Evolutionary conservation across 2,888 invertebrate genomes (phyloP).

Genomic region (Philopedon plagiatum): DNA sequence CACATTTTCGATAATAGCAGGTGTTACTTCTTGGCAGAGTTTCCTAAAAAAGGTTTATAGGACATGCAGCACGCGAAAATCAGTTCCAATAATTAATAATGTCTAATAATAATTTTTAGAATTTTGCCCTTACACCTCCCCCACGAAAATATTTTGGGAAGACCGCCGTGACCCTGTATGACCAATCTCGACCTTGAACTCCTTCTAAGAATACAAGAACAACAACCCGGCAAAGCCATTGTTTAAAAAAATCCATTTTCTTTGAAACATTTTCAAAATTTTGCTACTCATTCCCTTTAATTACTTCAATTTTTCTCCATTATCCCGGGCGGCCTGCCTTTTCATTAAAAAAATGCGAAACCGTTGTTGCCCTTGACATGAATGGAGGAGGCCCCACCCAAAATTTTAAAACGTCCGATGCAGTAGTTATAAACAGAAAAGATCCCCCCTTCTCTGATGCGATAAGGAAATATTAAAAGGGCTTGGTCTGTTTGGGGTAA

Average conservation of each 20-base stretch:
- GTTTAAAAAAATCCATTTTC: neutral
- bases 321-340: neutral
- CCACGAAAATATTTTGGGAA: no score
- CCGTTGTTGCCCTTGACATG: constrained; percentile 11
- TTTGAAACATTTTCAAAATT: neutral
- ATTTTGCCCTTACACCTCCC: no score
- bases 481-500: constrained; percentile 56
- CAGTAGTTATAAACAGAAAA: constrained; percentile 32
- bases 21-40: no score
- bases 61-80: no score
- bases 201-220: neutral
- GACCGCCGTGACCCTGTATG: no score
- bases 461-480: constrained; percentile 53
- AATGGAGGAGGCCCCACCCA: constrained; percentile 15
- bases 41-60: no score
- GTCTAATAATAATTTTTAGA: no score
- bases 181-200: no score
- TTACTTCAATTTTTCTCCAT: constrained; percentile 16
- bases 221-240: neutral
- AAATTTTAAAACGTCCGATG: constrained; percentile 36
- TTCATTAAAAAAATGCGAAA: constrained; percentile 9
- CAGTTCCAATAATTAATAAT: no score
- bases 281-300: constrained; percentile 9
- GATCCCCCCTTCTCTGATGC: constrained; percentile 3
- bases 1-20: no score